These are phyloP conservation scores for Xestia sexstrigata DNA, from an alignment of 2,888 invertebrate genomes.

Conservation along the genomic window DNA sequence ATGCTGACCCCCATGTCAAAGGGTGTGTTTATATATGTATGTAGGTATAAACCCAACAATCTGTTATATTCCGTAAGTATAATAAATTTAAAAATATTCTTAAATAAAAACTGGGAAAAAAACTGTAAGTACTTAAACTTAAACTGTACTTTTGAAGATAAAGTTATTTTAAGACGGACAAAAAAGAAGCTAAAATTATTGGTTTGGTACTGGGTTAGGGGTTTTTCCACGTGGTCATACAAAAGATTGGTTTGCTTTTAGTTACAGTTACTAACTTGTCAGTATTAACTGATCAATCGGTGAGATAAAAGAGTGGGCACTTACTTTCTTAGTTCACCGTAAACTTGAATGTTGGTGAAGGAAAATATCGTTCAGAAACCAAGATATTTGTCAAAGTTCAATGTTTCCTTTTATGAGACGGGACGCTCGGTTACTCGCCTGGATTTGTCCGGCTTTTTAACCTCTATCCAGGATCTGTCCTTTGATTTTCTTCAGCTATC, in stretches of 20 bases:
- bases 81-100: not conserved
- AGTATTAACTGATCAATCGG: not conserved
- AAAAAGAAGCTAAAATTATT: not conserved
- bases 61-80: not conserved
- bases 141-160: no score
- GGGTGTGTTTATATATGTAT: no score
- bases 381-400: no score
- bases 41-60: not conserved
- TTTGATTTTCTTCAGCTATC: no score
- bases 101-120: no score
- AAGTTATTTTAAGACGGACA: not conserved
- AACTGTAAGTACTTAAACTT: no score
- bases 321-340: not conserved
- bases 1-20: no score
- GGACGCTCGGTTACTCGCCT: no score
- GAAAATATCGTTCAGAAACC: not conserved
- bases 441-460: no score
- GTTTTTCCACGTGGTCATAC: slow-evolving; percentile 2
- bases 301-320: not conserved
- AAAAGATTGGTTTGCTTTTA: not conserved
- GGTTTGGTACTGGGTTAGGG: not conserved
- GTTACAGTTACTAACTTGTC: slow-evolving; percentile 9
- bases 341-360: not conserved
- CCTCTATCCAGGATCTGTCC: no score
- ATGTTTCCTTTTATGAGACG: no score